phyloP scores from a whole-genome alignment of 2,113 vertebrate genomes.

The Trochalopteron elliotii region DNA sequence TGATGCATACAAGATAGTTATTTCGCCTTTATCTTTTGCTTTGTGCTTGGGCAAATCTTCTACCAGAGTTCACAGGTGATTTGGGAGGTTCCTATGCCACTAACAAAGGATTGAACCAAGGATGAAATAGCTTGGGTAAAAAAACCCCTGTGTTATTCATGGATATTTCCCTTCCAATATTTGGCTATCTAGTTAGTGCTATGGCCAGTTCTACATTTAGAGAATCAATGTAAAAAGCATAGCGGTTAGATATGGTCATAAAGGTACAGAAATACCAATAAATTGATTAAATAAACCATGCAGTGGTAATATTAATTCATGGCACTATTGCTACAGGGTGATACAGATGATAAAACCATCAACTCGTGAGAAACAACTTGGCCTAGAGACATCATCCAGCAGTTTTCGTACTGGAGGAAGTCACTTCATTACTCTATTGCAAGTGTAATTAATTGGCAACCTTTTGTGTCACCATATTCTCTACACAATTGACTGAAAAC shows the following conservation, averaged over 20 bases:
- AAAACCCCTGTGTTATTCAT: background rate
- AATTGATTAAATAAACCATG: background rate
- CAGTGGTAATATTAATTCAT: background rate
- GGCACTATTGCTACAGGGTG: background rate
- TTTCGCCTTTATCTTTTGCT: background rate
- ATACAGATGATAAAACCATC: background rate
- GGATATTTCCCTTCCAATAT: background rate
- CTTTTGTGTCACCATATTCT: background rate
- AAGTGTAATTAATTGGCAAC: slow-evolving; percentile 10
- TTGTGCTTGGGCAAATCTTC: background rate
- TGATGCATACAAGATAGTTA: background rate
- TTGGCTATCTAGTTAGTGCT: background rate
- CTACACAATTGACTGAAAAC: background rate
- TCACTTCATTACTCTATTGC: background rate
- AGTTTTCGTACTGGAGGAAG: background rate
- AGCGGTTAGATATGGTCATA: background rate
- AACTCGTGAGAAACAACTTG: background rate
- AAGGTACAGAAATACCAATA: background rate
- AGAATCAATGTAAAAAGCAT: background rate
- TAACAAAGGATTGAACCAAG: background rate
- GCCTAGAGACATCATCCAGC: background rate
- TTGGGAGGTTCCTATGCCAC: background rate
- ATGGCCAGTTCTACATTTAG: background rate
- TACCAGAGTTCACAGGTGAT: background rate
- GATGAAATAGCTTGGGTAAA: background rate